Conservation (phyloP, 2,888 invertebrate species). For the Caradrina kadenii region DNA sequence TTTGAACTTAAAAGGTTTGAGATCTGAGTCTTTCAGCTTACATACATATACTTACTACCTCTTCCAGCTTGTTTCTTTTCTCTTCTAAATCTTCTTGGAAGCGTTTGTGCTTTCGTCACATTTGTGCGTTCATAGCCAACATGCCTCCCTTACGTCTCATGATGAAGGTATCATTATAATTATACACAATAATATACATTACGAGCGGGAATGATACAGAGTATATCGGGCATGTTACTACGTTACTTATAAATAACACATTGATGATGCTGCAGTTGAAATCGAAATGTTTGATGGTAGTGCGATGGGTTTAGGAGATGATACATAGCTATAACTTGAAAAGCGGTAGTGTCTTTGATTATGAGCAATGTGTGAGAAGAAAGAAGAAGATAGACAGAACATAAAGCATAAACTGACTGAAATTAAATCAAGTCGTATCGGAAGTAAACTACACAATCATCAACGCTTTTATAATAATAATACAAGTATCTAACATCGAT, state of each 20-base stretch:
- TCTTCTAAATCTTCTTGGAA: neutral
- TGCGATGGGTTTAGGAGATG: neutral
- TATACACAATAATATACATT: constrained; percentile 78
- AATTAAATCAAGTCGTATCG: neutral
- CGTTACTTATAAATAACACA: constrained; percentile 67
- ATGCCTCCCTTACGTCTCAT: constrained; percentile 71
- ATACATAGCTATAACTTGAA: constrained; percentile 20
- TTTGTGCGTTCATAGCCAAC: constrained; percentile 60
- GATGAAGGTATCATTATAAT: constrained; percentile 83
- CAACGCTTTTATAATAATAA: constrained; percentile 39
- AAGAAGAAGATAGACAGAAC: constrained; percentile 8
- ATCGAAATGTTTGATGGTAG: constrained; percentile 6
- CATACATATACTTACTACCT: constrained; percentile 9
- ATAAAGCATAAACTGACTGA: constrained; percentile 12
- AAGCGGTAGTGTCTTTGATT: constrained; percentile 18
- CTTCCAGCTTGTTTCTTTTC: neutral
- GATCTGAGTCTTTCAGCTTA: neutral
- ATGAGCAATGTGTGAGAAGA: constrained; percentile 24
- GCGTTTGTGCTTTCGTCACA: constrained; percentile 13
- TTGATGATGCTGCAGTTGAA: constrained; percentile 37
- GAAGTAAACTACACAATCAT: constrained; percentile 38
- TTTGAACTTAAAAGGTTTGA: too few species aligned
- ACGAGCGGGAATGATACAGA: constrained; percentile 85
- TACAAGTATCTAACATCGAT: constrained; percentile 46
- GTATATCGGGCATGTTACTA: constrained; percentile 78